These are phyloP conservation scores for Ceryle rudis DNA, from an alignment of 2,797 vertebrate species.

Conservation along the genomic window DNA sequence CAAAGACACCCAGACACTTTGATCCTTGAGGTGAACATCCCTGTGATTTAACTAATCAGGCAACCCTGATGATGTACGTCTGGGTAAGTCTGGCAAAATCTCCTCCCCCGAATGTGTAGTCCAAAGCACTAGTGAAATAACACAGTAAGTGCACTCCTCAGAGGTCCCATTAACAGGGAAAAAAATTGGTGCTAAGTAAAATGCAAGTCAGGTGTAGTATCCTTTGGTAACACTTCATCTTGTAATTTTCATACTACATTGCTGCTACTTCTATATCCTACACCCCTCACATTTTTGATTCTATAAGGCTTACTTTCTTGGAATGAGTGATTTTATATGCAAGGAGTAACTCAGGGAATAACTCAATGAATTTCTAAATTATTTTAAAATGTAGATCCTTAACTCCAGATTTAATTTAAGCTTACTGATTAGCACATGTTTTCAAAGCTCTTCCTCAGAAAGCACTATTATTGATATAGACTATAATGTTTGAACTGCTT, in stretches of 20 bases:
- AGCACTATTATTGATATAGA: neutral
- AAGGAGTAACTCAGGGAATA: neutral
- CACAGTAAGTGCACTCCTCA: neutral
- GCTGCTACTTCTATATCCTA: neutral
- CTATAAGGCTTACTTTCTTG: neutral
- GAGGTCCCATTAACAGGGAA: neutral
- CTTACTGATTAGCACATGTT: neutral
- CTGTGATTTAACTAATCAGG: constrained; percentile 8
- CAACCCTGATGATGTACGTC: neutral
- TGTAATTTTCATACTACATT: neutral
- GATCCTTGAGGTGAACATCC: neutral
- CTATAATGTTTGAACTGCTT: neutral
- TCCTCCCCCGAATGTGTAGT: neutral
- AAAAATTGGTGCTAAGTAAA: neutral
- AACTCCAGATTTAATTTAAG: neutral
- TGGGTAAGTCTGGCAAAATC: neutral
- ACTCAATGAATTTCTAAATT: neutral
- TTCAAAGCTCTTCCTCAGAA: neutral
- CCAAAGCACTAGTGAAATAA: neutral
- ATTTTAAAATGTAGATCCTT: neutral
- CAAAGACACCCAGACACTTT: neutral
- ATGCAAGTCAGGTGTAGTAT: neutral
- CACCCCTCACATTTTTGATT: neutral
- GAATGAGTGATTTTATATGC: neutral
- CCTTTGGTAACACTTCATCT: neutral